Base-by-base conservation (phyloP, 2,888 invertebrate genomes). In the Taenaris catops region DNA sequence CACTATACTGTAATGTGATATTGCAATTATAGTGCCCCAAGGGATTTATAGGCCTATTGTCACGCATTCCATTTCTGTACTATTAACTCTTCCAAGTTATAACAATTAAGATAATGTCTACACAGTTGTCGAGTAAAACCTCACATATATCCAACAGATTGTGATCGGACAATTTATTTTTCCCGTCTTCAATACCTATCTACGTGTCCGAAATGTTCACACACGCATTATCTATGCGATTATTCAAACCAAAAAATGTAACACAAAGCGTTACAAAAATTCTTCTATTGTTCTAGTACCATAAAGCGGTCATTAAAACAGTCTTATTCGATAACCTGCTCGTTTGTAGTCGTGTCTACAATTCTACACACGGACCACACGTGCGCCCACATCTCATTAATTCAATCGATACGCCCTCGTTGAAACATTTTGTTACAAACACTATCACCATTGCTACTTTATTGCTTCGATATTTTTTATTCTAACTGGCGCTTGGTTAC, bases 311-410 rank as follows among this genome's bases (percentile, higher is more conserved):
- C 48, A 66, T 81, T 72, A 76, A 34, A 67, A 53, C 18, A 25
- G 31, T 58, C 65, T 63, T 68, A 58, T 58, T 68, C 60, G 66
- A 68, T 69, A 75, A 69, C 53, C 46, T 47, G 58, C 53, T 58
- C 65, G 64, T 79, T 75, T 69, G 62, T 60, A 71, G 66, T 58
- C 65, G 51, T 53, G 63, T 63, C 54, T 56, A 59, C 66, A 55
- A 66, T 68, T 67, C 68, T 45, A 55, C 62, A 66, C 67, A 61
- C 66, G 64, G 83, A 78, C 84, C 84, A 76, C 83, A 81, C 83
- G 73, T 69, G 73, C 58, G 70, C 72, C 72, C 72, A 66, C 76
- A 84, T 84, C 76, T 70, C 73, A 84, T 86, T 86, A 84, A 86
- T 81, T 83, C 84, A 71, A 73, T 73, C 69, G 75, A 78, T 79